These are phyloP conservation scores for Gastracanthus pulcherrimus DNA, from an alignment of 2,888 invertebrate species.

Conservation along the genomic window DNA sequence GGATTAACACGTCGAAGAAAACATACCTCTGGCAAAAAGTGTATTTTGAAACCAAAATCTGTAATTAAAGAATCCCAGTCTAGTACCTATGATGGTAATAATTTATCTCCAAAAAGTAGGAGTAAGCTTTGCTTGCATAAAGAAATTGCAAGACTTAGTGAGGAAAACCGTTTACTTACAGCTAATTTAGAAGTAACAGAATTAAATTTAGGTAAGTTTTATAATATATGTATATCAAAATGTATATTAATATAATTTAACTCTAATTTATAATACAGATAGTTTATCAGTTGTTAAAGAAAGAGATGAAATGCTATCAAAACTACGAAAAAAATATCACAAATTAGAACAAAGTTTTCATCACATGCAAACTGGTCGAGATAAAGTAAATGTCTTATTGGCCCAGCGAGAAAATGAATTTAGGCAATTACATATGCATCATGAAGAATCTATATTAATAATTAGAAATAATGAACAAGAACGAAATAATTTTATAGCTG, in stretches of 20 bases:
- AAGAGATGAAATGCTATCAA: constrained; percentile 63
- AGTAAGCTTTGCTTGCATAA: constrained; percentile 62
- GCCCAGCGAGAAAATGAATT: constrained; percentile 66
- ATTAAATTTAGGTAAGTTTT: constrained; percentile 60
- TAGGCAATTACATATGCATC: constrained; percentile 62
- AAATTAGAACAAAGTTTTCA: constrained; percentile 67
- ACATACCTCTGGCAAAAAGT: constrained; percentile 61
- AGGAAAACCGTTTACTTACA: constrained; percentile 63
- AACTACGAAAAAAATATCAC: constrained; percentile 64
- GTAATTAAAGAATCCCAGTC: constrained; percentile 37
- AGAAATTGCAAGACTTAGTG: constrained; percentile 62
- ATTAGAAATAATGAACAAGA: constrained; percentile 65
- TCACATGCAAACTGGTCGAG: constrained; percentile 60
- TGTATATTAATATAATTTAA: constrained; percentile 1
- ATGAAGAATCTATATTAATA: constrained; percentile 64
- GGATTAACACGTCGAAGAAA: constrained; percentile 63
- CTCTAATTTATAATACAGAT: constrained; percentile 42
- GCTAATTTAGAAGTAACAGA: constrained; percentile 59
- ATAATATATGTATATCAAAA: neutral
- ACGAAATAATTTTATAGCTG: constrained; percentile 59
- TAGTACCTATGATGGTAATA: constrained; percentile 54
- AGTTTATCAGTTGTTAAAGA: constrained; percentile 63
- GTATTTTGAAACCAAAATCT: constrained; percentile 56
- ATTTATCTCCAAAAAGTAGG: constrained; percentile 58
- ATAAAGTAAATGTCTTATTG: constrained; percentile 61